Conservation (phyloP, 2,797 vertebrate species). For the Ambastaia sidthimunki region DNA sequence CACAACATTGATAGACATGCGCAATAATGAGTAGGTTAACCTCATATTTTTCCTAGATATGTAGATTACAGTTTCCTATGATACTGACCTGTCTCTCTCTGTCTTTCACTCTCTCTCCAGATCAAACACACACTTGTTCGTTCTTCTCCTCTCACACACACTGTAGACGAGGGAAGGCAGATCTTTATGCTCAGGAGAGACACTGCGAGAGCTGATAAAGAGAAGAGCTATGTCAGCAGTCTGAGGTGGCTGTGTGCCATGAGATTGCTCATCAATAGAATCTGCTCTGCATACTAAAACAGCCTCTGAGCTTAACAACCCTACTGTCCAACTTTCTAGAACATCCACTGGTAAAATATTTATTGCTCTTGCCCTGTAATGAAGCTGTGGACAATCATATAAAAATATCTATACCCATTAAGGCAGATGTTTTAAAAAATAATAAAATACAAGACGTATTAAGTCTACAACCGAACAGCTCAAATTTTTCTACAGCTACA, state of each 20-base stretch:
- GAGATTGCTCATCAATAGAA: conserved; percentile 44
- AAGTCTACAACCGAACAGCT: neutral
- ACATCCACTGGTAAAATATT: conserved; percentile 42
- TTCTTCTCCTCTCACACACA: conserved; percentile 9
- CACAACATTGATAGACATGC: neutral
- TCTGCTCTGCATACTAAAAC: conserved; percentile 53
- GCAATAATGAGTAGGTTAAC: neutral
- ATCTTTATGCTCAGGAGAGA: conserved; percentile 38
- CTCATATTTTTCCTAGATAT: neutral
- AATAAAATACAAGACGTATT: neutral
- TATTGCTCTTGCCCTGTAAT: conserved; percentile 30
- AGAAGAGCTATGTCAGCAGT: conserved; percentile 53
- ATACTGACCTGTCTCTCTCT: conserved; percentile 10
- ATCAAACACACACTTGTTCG: conserved; percentile 36
- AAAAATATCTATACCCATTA: neutral
- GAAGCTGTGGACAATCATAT: conserved; percentile 17
- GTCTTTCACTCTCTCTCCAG: conserved; percentile 10
- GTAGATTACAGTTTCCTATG: conserved; percentile 12
- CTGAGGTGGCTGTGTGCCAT: conserved; percentile 37
- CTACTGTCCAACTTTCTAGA: conserved; percentile 29
- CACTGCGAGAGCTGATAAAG: neutral
- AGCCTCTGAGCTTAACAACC: conserved; percentile 30
- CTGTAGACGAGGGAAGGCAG: conserved; percentile 27
- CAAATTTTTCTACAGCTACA: neutral
- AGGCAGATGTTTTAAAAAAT: neutral